Percentiles rank a stretch among this genome's conserved stretches.
These are phyloP conservation scores for Discoglossus pictus DNA, from an alignment of 2,797 vertebrate species.

Conservation along the genomic window DNA sequence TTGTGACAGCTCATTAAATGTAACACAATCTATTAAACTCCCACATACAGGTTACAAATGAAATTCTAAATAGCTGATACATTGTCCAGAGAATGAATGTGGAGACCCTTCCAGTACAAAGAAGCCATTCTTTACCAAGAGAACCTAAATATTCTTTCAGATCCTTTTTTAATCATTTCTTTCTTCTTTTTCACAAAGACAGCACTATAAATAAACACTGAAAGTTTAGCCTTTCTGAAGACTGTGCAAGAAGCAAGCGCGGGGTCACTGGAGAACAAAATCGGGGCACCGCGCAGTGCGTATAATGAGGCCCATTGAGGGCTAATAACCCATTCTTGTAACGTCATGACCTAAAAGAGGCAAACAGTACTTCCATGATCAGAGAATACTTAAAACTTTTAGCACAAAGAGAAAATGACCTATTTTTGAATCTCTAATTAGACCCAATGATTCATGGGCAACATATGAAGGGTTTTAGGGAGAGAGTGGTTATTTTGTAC, in stretches of 20 bases:
- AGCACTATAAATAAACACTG: slow-evolving; percentile 74
- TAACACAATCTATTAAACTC: slow-evolving; percentile 38
- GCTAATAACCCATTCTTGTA: slow-evolving; percentile 62
- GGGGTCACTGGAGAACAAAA: slow-evolving; percentile 65
- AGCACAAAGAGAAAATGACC: slow-evolving; percentile 4
- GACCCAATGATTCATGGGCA: slow-evolving; percentile 6
- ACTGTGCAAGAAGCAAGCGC: slow-evolving; percentile 64
- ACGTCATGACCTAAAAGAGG: slow-evolving; percentile 60
- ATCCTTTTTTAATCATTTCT: slow-evolving; percentile 75
- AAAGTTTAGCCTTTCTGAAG: slow-evolving; percentile 73
- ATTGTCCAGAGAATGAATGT: slow-evolving; percentile 69
- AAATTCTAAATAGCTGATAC: slow-evolving; percentile 32
- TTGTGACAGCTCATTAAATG: slow-evolving; percentile 43
- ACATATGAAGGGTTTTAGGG: not conserved
- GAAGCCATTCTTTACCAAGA: slow-evolving; percentile 65
- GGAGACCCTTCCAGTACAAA: slow-evolving; percentile 69
- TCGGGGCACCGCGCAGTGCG: slow-evolving; percentile 63
- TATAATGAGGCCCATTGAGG: slow-evolving; percentile 72
- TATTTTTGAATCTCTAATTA: slow-evolving; percentile 5
- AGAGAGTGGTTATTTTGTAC: not conserved
- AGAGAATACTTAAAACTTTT: slow-evolving; percentile 51
- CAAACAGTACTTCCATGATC: slow-evolving; percentile 62
- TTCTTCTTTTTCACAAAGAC: slow-evolving; percentile 69
- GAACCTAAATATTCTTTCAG: slow-evolving; percentile 74
- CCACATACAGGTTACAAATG: slow-evolving; percentile 43